Percentiles rank a stretch among this genome's conserved stretches.
phyloP scores from a whole-genome alignment of 2,888 invertebrate genomes.

The Habrosyne pyritoides region DNA sequence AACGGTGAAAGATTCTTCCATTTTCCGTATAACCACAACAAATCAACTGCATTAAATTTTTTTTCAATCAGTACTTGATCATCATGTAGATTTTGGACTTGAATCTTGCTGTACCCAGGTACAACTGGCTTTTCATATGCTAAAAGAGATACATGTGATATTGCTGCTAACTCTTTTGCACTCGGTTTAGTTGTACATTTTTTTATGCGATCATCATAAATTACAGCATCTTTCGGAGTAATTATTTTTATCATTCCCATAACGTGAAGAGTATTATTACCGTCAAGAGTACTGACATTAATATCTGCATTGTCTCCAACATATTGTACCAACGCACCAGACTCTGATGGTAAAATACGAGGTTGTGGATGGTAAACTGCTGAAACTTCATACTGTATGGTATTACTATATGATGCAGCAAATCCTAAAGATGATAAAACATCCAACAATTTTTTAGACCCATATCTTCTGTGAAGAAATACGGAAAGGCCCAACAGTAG shows the following conservation, averaged over 20 bases:
- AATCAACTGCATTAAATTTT: too few relatives aligned
- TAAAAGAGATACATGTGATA: slow-evolving; percentile 32
- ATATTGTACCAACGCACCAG: slow-evolving; percentile 27
- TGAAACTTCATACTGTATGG: slow-evolving; percentile 29
- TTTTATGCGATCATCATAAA: slow-evolving; percentile 15
- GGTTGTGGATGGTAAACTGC: slow-evolving; percentile 29
- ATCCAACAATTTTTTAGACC: slow-evolving; percentile 26
- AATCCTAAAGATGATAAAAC: slow-evolving; percentile 30
- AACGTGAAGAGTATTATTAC: slow-evolving; percentile 25
- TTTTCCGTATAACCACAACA: slow-evolving; percentile 43
- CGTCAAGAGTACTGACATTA: slow-evolving; percentile 29
- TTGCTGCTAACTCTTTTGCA: slow-evolving; percentile 31
- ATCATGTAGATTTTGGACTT: slow-evolving; percentile 36
- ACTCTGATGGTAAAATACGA: slow-evolving; percentile 25
- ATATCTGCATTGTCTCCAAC: slow-evolving; percentile 32
- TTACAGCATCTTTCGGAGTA: slow-evolving; percentile 12
- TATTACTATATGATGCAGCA: slow-evolving; percentile 31
- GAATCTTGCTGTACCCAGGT: slow-evolving; percentile 33
- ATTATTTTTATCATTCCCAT: slow-evolving; percentile 23
- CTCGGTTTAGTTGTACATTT: slow-evolving; percentile 12
- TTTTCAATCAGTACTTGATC: too few relatives aligned
- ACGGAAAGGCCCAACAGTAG: slow-evolving; percentile 25
- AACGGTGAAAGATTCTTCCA: slow-evolving; percentile 37
- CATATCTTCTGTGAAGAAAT: slow-evolving; percentile 26
- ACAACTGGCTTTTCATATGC: slow-evolving; percentile 32